These are phyloP conservation scores for Sylvietta virens DNA, from an alignment of 2,113 vertebrate genomes.

Conservation along the genomic window DNA sequence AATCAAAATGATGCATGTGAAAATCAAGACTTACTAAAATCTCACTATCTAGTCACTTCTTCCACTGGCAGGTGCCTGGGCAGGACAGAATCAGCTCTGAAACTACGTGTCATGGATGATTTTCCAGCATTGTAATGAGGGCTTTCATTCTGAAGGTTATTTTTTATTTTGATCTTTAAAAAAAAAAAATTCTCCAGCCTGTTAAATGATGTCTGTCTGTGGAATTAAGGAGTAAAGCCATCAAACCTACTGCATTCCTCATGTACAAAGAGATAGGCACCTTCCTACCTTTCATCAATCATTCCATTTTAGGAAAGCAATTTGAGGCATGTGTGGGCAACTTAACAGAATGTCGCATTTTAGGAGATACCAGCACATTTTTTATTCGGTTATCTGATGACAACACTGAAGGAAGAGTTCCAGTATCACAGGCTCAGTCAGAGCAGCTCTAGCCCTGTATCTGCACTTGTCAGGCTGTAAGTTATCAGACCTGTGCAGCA, in stretches of 20 bases:
- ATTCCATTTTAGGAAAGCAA: neutral
- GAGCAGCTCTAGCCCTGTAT: neutral
- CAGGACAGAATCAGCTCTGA: neutral
- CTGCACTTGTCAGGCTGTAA: neutral
- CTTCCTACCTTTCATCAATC: neutral
- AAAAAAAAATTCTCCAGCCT: neutral
- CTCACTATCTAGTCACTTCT: neutral
- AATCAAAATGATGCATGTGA: accelerated
- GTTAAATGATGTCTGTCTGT: neutral
- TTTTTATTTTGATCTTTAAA: neutral
- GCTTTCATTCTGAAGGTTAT: neutral
- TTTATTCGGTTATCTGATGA: neutral
- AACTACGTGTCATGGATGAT: neutral
- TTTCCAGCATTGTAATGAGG: neutral
- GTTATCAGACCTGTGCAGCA: neutral
- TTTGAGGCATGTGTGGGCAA: neutral
- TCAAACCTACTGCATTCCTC: neutral
- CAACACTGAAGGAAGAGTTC: neutral
- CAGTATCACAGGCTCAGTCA: neutral
- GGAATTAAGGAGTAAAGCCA: neutral
- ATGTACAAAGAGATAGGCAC: neutral
- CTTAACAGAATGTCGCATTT: neutral
- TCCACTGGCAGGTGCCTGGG: neutral
- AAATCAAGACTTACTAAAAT: neutral
- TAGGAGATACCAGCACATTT: neutral